These are phyloP conservation scores for Phrynocephalus guinanensis DNA, from an alignment of 2,797 vertebrate genomes.

Conservation along the genomic window DNA sequence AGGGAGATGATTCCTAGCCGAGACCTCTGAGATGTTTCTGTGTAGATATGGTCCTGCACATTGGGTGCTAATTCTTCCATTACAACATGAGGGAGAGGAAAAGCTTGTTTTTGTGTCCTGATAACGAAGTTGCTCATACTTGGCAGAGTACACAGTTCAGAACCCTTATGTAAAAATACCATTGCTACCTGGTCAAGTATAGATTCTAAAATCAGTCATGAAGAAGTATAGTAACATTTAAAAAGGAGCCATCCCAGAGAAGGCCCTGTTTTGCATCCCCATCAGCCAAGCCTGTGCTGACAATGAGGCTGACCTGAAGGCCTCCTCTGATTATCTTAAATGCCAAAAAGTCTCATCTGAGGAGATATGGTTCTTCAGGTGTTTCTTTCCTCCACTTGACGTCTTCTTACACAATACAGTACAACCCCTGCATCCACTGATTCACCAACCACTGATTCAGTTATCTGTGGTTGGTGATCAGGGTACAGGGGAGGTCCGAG, in stretches of 20 bases:
- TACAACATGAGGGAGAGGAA: neutral
- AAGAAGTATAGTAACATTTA: conserved; percentile 19
- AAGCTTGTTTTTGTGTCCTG: neutral
- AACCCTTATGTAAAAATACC: conserved; percentile 51
- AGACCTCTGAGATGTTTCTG: neutral
- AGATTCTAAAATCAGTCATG: conserved; percentile 51
- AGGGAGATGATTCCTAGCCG: neutral
- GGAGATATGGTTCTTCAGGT: neutral
- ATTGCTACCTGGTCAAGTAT: conserved; percentile 52
- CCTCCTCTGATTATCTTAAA: too few species aligned
- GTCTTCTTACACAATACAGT: conserved; percentile 10
- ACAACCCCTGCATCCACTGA: too few species aligned
- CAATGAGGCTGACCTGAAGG: too few species aligned
- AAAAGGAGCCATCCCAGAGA: too few species aligned
- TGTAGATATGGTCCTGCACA: neutral
- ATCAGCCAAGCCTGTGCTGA: too few species aligned
- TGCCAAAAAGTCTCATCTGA: too few species aligned
- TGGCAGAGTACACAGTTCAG: neutral
- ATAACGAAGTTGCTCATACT: neutral
- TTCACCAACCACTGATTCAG: too few species aligned
- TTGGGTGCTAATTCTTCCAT: neutral
- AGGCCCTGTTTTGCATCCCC: too few species aligned
- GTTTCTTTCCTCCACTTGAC: conserved; percentile 18
- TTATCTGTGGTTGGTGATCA: too few species aligned
- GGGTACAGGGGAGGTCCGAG: too few species aligned